Evolutionary conservation across 2,888 invertebrate species (phyloP), one percentile per base, ranked within the genome.

Genomic region (Raillietiella orientalis): DNA sequence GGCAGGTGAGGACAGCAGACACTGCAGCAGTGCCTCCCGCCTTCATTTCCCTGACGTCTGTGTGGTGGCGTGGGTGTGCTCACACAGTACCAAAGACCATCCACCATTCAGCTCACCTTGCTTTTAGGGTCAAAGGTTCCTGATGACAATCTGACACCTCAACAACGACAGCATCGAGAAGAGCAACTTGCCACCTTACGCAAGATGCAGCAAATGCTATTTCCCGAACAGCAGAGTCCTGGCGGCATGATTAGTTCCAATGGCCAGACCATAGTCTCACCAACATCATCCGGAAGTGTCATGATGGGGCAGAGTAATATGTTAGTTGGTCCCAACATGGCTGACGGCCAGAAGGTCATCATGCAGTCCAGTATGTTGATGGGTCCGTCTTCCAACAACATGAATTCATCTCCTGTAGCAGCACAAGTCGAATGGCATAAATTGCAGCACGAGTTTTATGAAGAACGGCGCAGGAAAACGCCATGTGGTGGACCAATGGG

Each of bases 81-180:
- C n/a, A n/a, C n/a, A n/a, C n/a, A n/a, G n/a, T n/a, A n/a, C n/a
- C n/a, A n/a, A n/a, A n/a, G n/a, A n/a, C n/a, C n/a, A n/a, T n/a
- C n/a, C n/a, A n/a, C n/a, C n/a, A n/a, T n/a, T n/a, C n/a, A n/a
- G n/a, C n/a, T n/a, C n/a, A n/a, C n/a, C n/a, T n/a, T n/a, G n/a
- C n/a, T n/a, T n/a, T n/a, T n/a, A n/a, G n/a, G n/a, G n/a, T n/a
- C n/a, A 24, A 77, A 82, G 58, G 71, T 82, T 41, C 79, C 79
- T 36, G 79, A 79, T 49, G 87, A 87, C 50, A 82, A 84, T 49
- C 53, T 90, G 37, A 90, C 90, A 27, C 84, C 87, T 17, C 79
- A 87, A 44, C 87, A 90, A 45, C 59, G 79, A 28, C 75, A 79
- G 33, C 77, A 82, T 44, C 59, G 90, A 31, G 84, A 84, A 47